phyloP scores from a whole-genome alignment of 2,888 invertebrate species.

The Caenorhabditis macrosperma region DNA sequence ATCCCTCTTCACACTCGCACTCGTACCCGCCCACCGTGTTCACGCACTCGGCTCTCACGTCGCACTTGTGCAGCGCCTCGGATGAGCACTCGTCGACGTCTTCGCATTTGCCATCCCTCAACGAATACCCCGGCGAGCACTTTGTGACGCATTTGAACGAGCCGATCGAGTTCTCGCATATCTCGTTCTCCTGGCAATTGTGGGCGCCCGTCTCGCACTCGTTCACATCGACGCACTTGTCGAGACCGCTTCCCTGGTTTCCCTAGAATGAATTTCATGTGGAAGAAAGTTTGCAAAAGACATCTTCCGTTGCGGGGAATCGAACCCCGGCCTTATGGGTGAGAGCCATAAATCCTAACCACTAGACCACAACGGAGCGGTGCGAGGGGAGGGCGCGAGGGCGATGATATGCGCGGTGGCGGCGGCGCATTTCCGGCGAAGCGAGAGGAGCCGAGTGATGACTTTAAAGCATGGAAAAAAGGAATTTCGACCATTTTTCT shows the following conservation, averaged over 20 bases:
- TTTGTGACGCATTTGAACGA: slow-evolving; percentile 70
- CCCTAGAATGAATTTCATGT: slow-evolving; percentile 21
- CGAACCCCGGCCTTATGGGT: slow-evolving; percentile 69
- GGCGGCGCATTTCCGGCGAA: too few relatives aligned
- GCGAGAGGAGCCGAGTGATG: too few relatives aligned
- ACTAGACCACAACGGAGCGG: slow-evolving; percentile 63
- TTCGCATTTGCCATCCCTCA: slow-evolving; percentile 63
- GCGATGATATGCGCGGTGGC: too few relatives aligned
- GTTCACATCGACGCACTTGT: slow-evolving; percentile 76
- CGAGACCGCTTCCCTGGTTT: slow-evolving; percentile 61
- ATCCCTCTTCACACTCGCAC: slow-evolving; percentile 76
- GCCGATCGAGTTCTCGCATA: slow-evolving; percentile 75
- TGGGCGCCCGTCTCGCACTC: slow-evolving; percentile 73
- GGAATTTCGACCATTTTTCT: too few relatives aligned
- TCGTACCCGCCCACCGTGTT: slow-evolving; percentile 73
- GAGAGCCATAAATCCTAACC: slow-evolving; percentile 68
- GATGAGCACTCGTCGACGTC: slow-evolving; percentile 73
- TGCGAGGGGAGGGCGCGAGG: too few relatives aligned
- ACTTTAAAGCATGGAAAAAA: too few relatives aligned
- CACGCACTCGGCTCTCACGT: slow-evolving; percentile 70
- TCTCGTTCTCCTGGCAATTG: slow-evolving; percentile 81
- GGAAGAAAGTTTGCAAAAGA: not conserved
- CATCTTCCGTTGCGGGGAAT: slow-evolving; percentile 64
- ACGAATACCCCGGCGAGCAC: slow-evolving; percentile 73
- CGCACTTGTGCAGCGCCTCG: slow-evolving; percentile 50